Evolutionary conservation across 2,113 vertebrate species (phyloP).

Genomic region (Colinus virginianus): DNA sequence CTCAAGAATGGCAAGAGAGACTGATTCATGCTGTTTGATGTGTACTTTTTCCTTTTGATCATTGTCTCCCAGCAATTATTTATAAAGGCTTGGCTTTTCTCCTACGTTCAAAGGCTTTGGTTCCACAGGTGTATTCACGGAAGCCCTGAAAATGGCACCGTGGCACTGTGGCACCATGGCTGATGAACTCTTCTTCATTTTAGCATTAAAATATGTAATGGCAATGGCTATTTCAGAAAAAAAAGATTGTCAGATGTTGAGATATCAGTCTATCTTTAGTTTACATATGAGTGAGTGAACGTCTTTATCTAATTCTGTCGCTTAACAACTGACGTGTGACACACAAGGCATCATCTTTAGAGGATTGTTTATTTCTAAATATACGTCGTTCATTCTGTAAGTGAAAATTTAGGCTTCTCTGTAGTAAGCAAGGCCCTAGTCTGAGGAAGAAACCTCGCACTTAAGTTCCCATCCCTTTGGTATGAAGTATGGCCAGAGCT

Average conservation of each 20-base stretch:
- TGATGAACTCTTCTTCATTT: neutral
- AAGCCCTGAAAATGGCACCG: neutral
- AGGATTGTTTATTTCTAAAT: neutral
- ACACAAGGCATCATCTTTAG: neutral
- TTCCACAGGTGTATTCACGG: neutral
- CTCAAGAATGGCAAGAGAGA: neutral
- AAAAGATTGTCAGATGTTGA: neutral
- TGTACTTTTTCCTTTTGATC: neutral
- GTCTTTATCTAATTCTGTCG: neutral
- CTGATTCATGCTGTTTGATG: neutral
- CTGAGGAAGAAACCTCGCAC: neutral
- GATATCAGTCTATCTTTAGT: neutral
- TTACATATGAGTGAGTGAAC: neutral
- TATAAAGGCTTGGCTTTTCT: neutral
- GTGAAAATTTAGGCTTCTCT: neutral
- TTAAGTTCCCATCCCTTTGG: neutral
- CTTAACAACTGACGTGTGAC: neutral
- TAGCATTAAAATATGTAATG: neutral
- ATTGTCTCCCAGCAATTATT: constrained; percentile 27
- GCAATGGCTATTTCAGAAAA: neutral
- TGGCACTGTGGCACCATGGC: neutral
- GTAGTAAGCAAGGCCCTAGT: neutral
- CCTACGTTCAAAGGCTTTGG: neutral
- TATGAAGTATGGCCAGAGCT: neutral
- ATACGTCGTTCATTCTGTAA: neutral